phyloP scores from a whole-genome alignment of 2,113 vertebrate genomes.

The Pygoscelis adeliae region DNA sequence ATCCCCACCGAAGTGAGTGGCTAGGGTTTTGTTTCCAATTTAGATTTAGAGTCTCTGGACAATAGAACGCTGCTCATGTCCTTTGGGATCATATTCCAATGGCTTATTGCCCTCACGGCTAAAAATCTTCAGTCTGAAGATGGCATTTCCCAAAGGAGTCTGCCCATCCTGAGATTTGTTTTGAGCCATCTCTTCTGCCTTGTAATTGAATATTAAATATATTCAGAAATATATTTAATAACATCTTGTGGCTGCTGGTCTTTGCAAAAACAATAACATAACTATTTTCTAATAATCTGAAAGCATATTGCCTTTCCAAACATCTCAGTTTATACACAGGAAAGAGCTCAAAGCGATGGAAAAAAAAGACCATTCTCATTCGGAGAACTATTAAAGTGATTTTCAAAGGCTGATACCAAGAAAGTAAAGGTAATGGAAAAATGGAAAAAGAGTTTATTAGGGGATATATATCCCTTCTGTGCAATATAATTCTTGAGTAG shows the following conservation, averaged over 20 bases:
- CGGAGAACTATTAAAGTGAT: not conserved
- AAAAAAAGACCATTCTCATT: not conserved
- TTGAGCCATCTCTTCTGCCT: not conserved
- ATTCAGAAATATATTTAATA: constrained; percentile 38
- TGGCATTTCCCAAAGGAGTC: constrained; percentile 9
- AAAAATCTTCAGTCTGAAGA: not conserved
- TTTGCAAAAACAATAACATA: constrained; percentile 16
- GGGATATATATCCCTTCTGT: constrained; percentile 53
- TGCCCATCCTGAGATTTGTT: not conserved
- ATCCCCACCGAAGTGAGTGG: not conserved
- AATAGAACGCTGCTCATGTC: not conserved
- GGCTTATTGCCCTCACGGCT: not conserved
- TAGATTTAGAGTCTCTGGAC: not conserved
- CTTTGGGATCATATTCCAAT: not conserved
- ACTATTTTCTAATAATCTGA: constrained; percentile 30
- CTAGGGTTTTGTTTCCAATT: not conserved
- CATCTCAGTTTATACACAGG: not conserved
- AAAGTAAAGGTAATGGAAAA: constrained; percentile 47
- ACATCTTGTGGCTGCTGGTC: not conserved
- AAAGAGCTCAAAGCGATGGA: not conserved
- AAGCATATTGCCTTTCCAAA: constrained; percentile 37
- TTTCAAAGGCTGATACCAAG: constrained; percentile 27
- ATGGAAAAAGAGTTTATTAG: constrained; percentile 56
- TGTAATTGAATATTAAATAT: constrained; percentile 18
- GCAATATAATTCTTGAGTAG: constrained; percentile 39